Conservation (phyloP, 2,888 invertebrate genomes). For the Aspidiotus rigidus region DNA sequence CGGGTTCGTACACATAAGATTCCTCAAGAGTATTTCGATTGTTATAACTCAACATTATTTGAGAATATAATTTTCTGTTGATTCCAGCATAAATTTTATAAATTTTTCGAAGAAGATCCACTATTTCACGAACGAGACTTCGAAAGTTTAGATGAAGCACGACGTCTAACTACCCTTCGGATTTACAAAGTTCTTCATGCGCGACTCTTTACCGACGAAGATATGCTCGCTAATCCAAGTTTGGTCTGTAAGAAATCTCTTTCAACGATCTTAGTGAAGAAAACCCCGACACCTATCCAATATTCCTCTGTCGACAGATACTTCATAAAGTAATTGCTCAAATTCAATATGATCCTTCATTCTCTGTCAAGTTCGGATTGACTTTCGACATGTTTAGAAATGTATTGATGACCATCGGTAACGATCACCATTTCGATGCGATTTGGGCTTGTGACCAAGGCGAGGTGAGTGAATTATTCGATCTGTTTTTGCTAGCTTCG, state of each 20-base stretch:
- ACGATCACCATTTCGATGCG: constrained; percentile 44
- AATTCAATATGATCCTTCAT: constrained; percentile 43
- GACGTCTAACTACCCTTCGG: constrained; percentile 51
- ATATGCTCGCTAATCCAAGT: constrained; percentile 42
- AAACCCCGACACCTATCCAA: too few species aligned
- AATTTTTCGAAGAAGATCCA: constrained; percentile 51
- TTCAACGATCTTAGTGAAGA: background rate
- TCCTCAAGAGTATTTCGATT: background rate
- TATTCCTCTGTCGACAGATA: constrained; percentile 32
- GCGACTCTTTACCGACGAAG: constrained; percentile 52
- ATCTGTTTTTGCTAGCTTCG: too few species aligned
- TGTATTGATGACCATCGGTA: constrained; percentile 46
- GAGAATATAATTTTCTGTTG: background rate
- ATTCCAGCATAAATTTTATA: constrained; percentile 51
- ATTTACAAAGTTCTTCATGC: constrained; percentile 58
- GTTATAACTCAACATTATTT: background rate
- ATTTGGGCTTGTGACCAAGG: constrained; percentile 54
- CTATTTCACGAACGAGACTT: constrained; percentile 49
- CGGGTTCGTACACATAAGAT: constrained; percentile 44
- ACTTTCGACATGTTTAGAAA: constrained; percentile 47
- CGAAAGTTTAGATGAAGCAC: constrained; percentile 49
- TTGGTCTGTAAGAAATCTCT: constrained; percentile 37
- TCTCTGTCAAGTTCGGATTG: constrained; percentile 43
- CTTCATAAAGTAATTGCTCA: constrained; percentile 38
- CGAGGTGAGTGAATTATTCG: constrained; percentile 47